Conservation (phyloP, 2,113 vertebrate genomes). For the Agapornis roseicollis region DNA sequence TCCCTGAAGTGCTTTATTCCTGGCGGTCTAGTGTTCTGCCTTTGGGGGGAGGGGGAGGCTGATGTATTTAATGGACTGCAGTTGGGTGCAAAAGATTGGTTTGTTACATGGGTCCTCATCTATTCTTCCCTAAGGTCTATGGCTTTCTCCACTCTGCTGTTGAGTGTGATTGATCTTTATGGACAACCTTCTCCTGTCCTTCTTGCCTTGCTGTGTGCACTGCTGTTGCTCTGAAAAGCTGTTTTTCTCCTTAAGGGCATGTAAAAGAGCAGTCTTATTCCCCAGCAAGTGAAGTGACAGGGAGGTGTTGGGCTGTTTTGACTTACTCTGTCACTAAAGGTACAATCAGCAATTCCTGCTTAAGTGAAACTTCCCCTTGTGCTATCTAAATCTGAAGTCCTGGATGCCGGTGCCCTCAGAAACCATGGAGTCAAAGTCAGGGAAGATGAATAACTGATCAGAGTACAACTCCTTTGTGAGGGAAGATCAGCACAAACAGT, state of each 20-base stretch:
- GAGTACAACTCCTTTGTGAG: not conserved
- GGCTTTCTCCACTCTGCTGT: not conserved
- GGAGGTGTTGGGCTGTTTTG: not conserved
- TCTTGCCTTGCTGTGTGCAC: not conserved
- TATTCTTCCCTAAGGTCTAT: not conserved
- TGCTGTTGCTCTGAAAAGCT: not conserved
- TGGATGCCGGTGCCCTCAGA: not conserved
- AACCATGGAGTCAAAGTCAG: not conserved
- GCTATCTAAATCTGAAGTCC: not conserved
- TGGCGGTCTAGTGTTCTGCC: not conserved
- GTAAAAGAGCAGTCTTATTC: not conserved
- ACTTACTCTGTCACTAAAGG: not conserved
- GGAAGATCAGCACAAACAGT: not conserved
- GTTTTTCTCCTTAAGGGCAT: not conserved
- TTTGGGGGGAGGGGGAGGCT: rapidly evolving
- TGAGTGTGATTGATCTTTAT: not conserved
- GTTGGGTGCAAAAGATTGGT: not conserved
- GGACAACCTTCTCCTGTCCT: not conserved
- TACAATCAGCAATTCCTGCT: not conserved
- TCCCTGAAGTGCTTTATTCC: not conserved
- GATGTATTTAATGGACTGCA: not conserved
- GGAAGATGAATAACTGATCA: not conserved
- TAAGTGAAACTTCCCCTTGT: not conserved
- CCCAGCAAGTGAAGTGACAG: not conserved
- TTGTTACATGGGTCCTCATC: not conserved